Evolutionary conservation across 2,113 vertebrate species (phyloP).

Genomic region (Phalacrocorax brasilianus): DNA sequence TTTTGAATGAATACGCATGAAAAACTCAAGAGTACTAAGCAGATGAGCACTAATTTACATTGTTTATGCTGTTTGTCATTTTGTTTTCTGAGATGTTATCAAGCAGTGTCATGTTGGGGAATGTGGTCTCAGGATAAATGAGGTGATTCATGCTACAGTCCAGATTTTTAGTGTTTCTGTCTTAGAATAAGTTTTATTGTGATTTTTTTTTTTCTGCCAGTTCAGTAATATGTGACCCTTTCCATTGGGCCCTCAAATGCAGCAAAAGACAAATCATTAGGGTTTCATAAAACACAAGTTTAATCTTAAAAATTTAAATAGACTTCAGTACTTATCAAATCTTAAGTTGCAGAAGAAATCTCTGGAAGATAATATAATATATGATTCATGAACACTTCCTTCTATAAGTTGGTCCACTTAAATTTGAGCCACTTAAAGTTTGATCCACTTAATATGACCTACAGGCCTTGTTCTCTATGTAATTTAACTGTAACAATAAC

Average conservation of each 20-base stretch:
- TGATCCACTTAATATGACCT: not conserved
- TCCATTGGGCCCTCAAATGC: not conserved
- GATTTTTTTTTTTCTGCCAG: not conserved
- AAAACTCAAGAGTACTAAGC: not conserved
- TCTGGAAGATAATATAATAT: not conserved
- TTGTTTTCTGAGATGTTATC: not conserved
- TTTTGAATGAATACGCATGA: not conserved
- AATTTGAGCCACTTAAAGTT: not conserved
- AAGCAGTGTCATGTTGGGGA: not conserved
- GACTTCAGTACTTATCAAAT: not conserved
- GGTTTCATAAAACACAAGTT: not conserved
- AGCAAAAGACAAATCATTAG: not conserved
- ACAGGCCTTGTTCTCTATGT: not conserved
- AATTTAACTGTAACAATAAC: not conserved
- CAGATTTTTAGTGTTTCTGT: not conserved
- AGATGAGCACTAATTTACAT: not conserved
- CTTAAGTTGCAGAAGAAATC: not conserved
- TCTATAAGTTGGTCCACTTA: not conserved
- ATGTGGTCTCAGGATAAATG: not conserved
- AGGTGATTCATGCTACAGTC: not conserved
- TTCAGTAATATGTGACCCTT: not conserved
- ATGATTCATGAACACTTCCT: not conserved
- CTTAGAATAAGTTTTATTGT: not conserved
- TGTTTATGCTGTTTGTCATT: not conserved
- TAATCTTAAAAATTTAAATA: not conserved